phyloP scores from a whole-genome alignment of 2,113 vertebrate species.

The Egretta garzetta region DNA sequence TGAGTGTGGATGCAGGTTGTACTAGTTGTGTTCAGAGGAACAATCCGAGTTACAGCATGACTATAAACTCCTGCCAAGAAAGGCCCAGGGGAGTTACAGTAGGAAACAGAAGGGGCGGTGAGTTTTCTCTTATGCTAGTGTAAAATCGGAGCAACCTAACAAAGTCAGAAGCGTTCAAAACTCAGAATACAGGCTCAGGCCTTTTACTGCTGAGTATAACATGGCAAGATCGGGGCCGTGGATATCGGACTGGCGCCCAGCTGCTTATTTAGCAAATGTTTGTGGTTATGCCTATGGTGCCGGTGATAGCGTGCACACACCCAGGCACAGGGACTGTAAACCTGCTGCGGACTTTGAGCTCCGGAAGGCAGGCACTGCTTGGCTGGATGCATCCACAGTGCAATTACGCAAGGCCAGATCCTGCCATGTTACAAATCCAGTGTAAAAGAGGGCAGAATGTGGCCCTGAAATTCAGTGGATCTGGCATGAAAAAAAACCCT shows the following conservation, averaged over 20 bases:
- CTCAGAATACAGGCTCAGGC: neutral
- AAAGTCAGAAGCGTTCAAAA: neutral
- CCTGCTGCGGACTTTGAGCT: constrained; percentile 47
- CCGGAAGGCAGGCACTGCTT: neutral
- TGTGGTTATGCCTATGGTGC: constrained; percentile 27
- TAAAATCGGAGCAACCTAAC: constrained; percentile 2
- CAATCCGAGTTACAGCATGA: neutral
- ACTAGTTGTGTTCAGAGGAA: neutral
- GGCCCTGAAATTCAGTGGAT: neutral
- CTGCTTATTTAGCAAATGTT: constrained; percentile 43
- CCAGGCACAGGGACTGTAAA: constrained; percentile 21
- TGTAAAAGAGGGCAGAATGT: neutral
- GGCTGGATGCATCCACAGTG: neutral
- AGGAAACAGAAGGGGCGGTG: constrained; percentile 31
- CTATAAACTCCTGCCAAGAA: constrained; percentile 27
- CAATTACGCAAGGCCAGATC: neutral
- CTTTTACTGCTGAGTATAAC: neutral
- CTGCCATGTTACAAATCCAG: neutral
- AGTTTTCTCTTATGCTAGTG: neutral
- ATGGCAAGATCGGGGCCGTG: neutral
- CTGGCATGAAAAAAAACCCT: neutral
- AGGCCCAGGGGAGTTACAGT: constrained; percentile 39
- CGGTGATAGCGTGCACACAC: constrained; percentile 24
- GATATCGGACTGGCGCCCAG: neutral
- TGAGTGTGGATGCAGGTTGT: neutral